Evolutionary conservation across 2,113 vertebrate species (phyloP).

Genomic region (Dunckerocampus dactyliophorus): DNA sequence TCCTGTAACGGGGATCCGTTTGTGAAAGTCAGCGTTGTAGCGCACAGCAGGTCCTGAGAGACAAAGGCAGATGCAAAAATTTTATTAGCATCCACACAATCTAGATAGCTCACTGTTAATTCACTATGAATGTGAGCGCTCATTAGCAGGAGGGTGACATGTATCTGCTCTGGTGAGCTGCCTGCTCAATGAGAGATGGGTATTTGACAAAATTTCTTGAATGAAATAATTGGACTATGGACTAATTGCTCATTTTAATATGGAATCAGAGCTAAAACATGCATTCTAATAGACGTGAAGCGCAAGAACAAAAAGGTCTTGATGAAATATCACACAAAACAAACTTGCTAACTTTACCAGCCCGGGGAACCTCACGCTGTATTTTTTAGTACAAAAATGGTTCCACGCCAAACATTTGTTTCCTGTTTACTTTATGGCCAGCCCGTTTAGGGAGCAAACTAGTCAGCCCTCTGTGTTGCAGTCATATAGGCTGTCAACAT

Average conservation of each 20-base stretch:
- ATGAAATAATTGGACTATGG: background rate
- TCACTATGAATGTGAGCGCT: background rate
- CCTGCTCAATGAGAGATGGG: background rate
- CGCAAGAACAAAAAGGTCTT: too few relatives aligned
- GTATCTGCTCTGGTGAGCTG: background rate
- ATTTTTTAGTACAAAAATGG: too few relatives aligned
- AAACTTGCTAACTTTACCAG: too few relatives aligned
- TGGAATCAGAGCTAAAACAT: too few relatives aligned
- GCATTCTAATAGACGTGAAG: too few relatives aligned
- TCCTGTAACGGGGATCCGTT: constrained; percentile 72
- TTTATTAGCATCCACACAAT: constrained; percentile 3
- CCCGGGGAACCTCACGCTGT: too few relatives aligned
- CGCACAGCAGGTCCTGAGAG: constrained; percentile 71
- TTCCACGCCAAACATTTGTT: background rate
- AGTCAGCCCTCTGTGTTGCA: background rate
- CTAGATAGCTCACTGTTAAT: background rate
- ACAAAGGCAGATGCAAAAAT: constrained; percentile 31
- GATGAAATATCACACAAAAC: too few relatives aligned
- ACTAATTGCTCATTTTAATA: too few relatives aligned
- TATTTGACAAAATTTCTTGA: background rate
- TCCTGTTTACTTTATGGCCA: background rate
- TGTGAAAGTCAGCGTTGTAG: constrained; percentile 71
- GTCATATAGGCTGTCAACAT: too few relatives aligned
- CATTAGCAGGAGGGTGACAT: too few relatives aligned
- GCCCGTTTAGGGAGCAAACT: background rate